Conservation (phyloP, 2,797 vertebrate genomes). For the Chelidonichthys spinosus region DNA sequence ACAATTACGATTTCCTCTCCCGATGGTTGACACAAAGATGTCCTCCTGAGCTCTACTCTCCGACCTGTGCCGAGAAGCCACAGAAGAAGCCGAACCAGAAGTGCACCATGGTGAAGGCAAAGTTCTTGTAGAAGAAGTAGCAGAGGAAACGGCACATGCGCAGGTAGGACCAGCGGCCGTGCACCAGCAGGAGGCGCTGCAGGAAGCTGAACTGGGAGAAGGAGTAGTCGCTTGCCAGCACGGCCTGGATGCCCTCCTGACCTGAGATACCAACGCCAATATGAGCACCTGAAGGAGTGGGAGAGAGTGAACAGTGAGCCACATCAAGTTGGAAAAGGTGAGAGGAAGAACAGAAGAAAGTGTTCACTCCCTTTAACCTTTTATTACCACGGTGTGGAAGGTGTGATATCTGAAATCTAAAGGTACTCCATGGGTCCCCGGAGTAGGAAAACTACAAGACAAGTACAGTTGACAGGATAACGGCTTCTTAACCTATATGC, state of each 20-base stretch:
- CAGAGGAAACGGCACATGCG: constrained; percentile 98
- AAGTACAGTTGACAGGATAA: background rate
- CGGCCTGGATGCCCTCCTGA: constrained; percentile 96
- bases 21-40: background rate
- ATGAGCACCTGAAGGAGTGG: constrained; percentile 86
- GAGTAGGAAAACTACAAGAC: background rate
- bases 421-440: background rate
- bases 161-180: constrained; percentile 97
- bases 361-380: background rate
- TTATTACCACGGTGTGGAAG: too few relatives aligned
- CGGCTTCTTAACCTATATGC: background rate
- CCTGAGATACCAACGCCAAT: constrained; percentile 96
- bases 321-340: background rate
- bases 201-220: constrained; percentile 97
- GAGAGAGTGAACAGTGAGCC: background rate
- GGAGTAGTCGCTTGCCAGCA: constrained; percentile 93
- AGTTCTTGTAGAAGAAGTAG: constrained; percentile 99
- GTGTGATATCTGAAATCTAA: background rate
- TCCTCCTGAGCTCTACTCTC: background rate
- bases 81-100: constrained; percentile 99
- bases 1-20: background rate
- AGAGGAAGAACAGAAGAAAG: background rate
- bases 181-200: constrained; percentile 94
- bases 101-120: constrained; percentile 99
- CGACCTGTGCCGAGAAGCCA: constrained; percentile 95